phyloP scores from a whole-genome alignment of 2,113 vertebrate species.

The Campylorhamphus procurvoides region DNA sequence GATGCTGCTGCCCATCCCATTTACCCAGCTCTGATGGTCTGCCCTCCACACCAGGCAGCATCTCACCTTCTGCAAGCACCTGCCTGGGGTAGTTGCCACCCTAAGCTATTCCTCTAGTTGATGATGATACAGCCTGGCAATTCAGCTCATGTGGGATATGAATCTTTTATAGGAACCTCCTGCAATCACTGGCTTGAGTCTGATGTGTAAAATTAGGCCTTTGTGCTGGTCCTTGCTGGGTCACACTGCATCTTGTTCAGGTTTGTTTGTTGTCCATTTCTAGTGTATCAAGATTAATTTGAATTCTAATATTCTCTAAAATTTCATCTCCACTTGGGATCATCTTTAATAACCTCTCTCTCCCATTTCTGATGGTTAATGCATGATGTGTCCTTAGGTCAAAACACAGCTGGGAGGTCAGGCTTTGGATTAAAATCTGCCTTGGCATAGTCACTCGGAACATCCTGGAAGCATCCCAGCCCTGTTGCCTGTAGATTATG shows the following conservation, averaged over 20 bases:
- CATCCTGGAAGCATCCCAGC: background rate
- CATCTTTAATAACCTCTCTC: background rate
- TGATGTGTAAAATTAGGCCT: background rate
- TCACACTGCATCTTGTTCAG: rapidly evolving
- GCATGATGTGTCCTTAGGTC: background rate
- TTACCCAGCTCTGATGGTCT: background rate
- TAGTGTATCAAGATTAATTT: background rate
- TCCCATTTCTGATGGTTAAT: background rate
- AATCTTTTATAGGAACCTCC: background rate
- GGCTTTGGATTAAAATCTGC: background rate
- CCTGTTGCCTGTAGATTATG: background rate
- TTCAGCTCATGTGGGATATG: rapidly evolving
- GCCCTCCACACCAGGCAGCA: background rate
- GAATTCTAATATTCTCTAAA: background rate
- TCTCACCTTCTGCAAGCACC: background rate
- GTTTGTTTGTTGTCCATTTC: background rate
- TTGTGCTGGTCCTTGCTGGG: background rate
- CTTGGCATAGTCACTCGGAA: background rate
- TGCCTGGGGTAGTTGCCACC: background rate
- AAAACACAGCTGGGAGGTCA: background rate
- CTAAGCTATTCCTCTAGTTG: background rate
- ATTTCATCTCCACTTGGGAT: background rate
- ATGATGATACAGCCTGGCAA: background rate
- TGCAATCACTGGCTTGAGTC: background rate
- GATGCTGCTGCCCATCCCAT: rapidly evolving